Evolutionary conservation across 30 jellyfish, hydroid and myxozoan genomes (phyloP).

Genomic region (Catostylus mosaicus): DNA sequence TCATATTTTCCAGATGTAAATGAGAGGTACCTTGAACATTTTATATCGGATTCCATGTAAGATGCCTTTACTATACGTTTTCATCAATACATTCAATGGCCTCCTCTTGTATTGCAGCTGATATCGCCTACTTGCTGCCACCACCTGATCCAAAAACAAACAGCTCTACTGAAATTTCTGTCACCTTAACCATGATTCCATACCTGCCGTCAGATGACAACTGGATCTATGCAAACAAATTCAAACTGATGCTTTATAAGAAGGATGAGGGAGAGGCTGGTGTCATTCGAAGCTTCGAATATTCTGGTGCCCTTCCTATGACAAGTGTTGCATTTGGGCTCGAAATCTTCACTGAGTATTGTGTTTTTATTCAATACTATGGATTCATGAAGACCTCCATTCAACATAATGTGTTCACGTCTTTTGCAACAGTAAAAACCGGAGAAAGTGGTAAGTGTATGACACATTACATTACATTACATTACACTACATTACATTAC

Average conservation of each 20-base stretch:
- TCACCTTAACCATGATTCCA: background rate
- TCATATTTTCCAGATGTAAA: too few relatives aligned
- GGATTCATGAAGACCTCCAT: background rate
- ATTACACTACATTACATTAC: too few relatives aligned
- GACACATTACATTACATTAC: too few relatives aligned
- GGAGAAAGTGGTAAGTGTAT: conserved; percentile 36
- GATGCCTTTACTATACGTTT: too few relatives aligned
- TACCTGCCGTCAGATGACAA: conserved; percentile 7
- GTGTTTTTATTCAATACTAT: conserved; percentile 1
- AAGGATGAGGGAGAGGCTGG: background rate
- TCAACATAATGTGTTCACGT: background rate
- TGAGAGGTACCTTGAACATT: too few relatives aligned
- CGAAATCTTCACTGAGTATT: background rate
- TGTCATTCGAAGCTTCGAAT: background rate
- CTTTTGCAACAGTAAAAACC: background rate
- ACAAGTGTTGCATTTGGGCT: conserved; percentile 2
- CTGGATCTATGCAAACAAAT: background rate
- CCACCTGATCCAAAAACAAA: background rate
- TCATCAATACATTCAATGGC: too few relatives aligned
- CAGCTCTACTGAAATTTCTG: background rate
- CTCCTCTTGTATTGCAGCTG: too few relatives aligned
- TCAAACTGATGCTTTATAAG: background rate
- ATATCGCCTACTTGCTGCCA: too few relatives aligned
- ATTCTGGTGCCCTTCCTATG: background rate
- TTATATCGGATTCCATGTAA: too few relatives aligned